Base-by-base conservation (phyloP, 2,113 vertebrate genomes). In the Nothobranchius furzeri region DNA sequence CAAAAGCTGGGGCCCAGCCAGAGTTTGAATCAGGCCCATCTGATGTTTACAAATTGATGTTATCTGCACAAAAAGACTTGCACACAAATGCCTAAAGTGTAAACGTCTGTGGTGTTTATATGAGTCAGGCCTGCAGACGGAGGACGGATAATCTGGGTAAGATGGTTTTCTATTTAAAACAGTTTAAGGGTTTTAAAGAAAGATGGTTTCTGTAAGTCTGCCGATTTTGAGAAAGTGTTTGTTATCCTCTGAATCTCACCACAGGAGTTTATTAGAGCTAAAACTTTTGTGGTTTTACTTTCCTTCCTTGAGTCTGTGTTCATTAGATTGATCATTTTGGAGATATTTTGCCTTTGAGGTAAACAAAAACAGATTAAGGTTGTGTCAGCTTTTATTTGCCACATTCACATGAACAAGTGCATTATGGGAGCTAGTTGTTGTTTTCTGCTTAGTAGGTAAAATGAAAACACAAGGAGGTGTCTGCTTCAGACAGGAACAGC, bases 31-130 rank as follows among this genome's bases (percentile, higher is more conserved):
- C 71, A 76, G 79, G 81, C 62, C 64, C 78, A 81, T 57, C 79
- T 80, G 12, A 8, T 88, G 84, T 88, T 89, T 79, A 75, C 43
- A 63, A 75, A 76, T 73, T 68, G 82, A 77, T 62, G 53, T 78
- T 78, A 83, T 81, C 70, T 79, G 6, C 60, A 71, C 60, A 78
- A 75, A 70, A 60, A 17, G 75, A 65, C 46, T 68, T 66, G 53
- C 73, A 59, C 24, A 24, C 24, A 66, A 70, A 78, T 62, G 11
- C 24, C 25, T 36, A 43, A 60, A 45, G 62, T 61, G 15, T 71
- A 66, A 79, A 67, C 62, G 69, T 75, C 36, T 49, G 56, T 75
- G 17, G 47, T 13, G 36, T 46, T 76, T 12, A 57, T 68, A n/a
- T n/a, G n/a, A n/a, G n/a, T n/a, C 66, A 61, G 57, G 68, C 61